Base-by-base conservation (phyloP, 2,888 invertebrate species). In the Hoplodrina ambigua region DNA sequence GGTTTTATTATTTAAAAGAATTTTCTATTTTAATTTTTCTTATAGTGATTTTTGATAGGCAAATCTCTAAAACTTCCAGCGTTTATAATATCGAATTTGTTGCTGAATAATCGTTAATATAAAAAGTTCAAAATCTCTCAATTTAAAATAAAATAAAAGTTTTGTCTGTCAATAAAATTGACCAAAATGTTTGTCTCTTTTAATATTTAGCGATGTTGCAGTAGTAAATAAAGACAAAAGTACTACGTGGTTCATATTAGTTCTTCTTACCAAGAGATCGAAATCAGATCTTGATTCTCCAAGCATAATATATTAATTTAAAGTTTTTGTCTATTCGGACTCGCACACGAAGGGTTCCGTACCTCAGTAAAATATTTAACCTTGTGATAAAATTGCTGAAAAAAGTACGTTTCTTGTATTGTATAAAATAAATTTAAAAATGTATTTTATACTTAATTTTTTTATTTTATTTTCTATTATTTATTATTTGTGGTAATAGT, bases 151-250 rank as follows among this genome's bases (percentile, higher is more conserved):
- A 59, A 49, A 25, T 1, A 3, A 44, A 50, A 11, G 0, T 44
- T 25, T 53, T 69, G 11, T 30, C 17, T 50, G 33, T 19, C 46
- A 41, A 41, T 49, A 0, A 37, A 79, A 58, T 58, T 37, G 57
- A 80, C 68, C 61, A 80, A 80, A 65, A 75, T 52, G 8, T 54
- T 75, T 58, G n/a, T n/a, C n/a, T n/a, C n/a, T 60, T 75, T 1
- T 44, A 58, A 61, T 68, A 57, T 37, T 57, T 75, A 75, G 75
- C 69, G 30, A 41, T 58, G 54, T 80, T 75, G 61, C 53, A 30
- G 53, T 80, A 75, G 60, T 59, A 13, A 11, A n/a, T 58, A 58
- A 61, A 57, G 5, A 53, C 46, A 56, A 11, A 19, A 33, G 44
- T 44, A 25, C 44, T 6, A 19, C 19, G n/a, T 63, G 17, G 20